Base-by-base conservation (phyloP, 2,113 vertebrate species). In the Fregetta grallaria region DNA sequence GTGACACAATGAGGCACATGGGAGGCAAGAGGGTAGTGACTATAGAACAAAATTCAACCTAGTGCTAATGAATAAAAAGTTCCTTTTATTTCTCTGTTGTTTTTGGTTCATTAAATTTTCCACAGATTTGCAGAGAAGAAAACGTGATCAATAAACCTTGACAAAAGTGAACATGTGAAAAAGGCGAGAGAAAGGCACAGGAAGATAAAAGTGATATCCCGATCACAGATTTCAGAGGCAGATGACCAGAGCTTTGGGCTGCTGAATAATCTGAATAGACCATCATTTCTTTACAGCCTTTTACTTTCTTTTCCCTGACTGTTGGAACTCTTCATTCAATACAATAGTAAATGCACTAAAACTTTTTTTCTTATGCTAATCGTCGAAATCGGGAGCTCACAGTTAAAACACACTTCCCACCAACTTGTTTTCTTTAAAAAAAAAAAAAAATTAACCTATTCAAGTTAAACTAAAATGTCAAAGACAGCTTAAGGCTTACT, bases 331-430 rank as follows among this genome's bases (percentile, higher is more conserved):
- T 98, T 98, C 99, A 99, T 98, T 98, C 98, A 98, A 98, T 98
- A 99, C 99, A 99, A 99, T 99, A 97, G 97, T 97, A 98, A 99
- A 99, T 98, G 99, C 99, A 99, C 99, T 99, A 99, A 99, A 99
- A 99, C 98, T 99, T 98, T 99, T 98, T 98, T 99, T 99, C 98
- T 99, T 98, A 99, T 99, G 99, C 99, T 99, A 99, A 99, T 99
- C 96, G 61, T 80, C 88, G 97, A 97, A 96, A 98, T 98, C 87
- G 70, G 90, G 98, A 92, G 98, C 98, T 98, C 98, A 97, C 98
- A 98, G 98, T 98, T 98, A 99, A 98, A 97, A 98, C 94, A 97
- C 98, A 98, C 97, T 98, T 98, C 98, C 97, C 98, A 98, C 98
- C 94, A 98, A 97, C 95, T 95, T 97, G 86, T 97, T 96, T 96